Percentiles rank a stretch among this genome's conserved stretches.
Evolutionary conservation across 2,888 invertebrate genomes (phyloP).

Genomic region (Microchrysa polita): DNA sequence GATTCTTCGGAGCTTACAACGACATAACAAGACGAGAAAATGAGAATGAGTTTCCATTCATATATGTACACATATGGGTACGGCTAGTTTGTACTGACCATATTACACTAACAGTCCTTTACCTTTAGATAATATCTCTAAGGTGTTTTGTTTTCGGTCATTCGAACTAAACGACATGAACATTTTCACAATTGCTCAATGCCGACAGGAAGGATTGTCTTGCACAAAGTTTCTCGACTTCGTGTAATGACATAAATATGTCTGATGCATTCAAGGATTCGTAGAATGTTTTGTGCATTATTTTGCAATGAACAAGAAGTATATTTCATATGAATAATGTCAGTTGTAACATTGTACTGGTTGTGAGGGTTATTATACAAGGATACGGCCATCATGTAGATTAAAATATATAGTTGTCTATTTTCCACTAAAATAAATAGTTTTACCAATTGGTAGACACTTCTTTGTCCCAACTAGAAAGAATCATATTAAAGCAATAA

Average conservation of each 20-base stretch:
- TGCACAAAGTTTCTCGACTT: conserved; percentile 47
- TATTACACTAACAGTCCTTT: conserved; percentile 20
- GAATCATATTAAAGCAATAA: background rate
- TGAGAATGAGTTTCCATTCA: conserved; percentile 13
- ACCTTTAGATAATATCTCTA: conserved; percentile 7
- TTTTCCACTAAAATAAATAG: too few relatives aligned
- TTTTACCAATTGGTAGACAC: too few relatives aligned
- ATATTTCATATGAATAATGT: too few relatives aligned
- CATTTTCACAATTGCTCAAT: conserved; percentile 8
- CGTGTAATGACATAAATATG: conserved; percentile 45
- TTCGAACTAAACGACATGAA: conserved; percentile 13
- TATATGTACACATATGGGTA: background rate
- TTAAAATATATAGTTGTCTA: too few relatives aligned
- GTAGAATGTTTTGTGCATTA: conserved; percentile 45
- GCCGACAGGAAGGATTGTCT: conserved; percentile 32
- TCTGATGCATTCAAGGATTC: conserved; percentile 46
- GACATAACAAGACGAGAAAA: conserved; percentile 34
- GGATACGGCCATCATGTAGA: too few relatives aligned
- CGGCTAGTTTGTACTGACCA: conserved; percentile 27
- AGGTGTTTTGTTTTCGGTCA: conserved; percentile 39
- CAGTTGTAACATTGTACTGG: too few relatives aligned
- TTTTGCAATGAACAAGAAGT: conserved; percentile 1
- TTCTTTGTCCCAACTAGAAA: too few relatives aligned
- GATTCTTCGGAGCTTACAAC: conserved; percentile 39
- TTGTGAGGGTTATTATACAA: too few relatives aligned